A percentile compares a stretch with the other conserved stretches of the same genome.
phyloP scores from a whole-genome alignment of 2,888 invertebrate species.

The Cephus sareptanus region DNA sequence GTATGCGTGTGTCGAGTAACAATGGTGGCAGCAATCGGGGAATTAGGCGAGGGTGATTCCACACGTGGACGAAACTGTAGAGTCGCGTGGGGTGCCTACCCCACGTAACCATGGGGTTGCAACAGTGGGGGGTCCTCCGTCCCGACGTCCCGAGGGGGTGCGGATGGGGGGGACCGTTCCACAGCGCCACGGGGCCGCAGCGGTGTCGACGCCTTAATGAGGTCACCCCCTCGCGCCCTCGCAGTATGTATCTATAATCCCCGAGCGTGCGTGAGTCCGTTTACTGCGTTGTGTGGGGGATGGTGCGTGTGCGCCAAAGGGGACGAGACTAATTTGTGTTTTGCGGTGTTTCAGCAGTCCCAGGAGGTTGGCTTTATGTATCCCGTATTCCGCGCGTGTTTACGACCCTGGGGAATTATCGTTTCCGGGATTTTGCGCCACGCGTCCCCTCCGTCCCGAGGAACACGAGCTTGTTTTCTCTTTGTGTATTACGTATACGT shows the following conservation, averaged over 20 bases:
- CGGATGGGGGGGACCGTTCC: background rate
- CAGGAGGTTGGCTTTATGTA: background rate
- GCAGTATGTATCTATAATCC: background rate
- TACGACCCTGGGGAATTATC: background rate
- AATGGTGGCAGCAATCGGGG: background rate
- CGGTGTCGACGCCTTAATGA: conserved; percentile 51
- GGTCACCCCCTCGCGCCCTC: conserved; percentile 21
- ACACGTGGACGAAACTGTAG: background rate
- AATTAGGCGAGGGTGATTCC: background rate
- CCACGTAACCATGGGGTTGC: background rate
- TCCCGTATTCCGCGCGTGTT: background rate
- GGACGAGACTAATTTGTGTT: conserved; percentile 51
- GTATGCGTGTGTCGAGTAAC: background rate
- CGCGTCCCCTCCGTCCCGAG: background rate
- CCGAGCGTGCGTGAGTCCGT: background rate
- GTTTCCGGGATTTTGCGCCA: background rate
- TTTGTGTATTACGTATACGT: background rate
- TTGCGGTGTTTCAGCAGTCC: conserved; percentile 29
- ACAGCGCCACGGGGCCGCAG: background rate
- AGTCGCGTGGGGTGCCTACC: background rate
- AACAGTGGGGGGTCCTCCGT: background rate
- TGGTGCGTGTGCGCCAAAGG: conserved; percentile 17
- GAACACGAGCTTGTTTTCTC: background rate
- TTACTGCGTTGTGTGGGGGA: conserved; percentile 1
- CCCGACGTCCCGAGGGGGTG: background rate